A percentile compares a stretch with the other conserved stretches of the same genome.
Conservation (phyloP, 2,113 vertebrate genomes). For the Rhodinocichla rosea region DNA sequence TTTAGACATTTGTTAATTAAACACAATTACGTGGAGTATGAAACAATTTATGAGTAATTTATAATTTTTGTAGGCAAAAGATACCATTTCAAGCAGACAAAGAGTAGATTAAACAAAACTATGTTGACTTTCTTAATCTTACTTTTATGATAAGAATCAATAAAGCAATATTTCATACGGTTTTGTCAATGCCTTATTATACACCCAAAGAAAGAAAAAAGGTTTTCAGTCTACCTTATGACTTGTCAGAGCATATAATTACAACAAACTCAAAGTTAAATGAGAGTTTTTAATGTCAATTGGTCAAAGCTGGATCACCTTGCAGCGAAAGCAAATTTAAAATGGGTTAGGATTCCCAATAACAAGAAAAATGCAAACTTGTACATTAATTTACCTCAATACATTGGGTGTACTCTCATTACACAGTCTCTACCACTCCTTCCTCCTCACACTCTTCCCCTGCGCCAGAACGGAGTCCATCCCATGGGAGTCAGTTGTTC, state of each 20-base stretch:
- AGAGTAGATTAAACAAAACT: background rate
- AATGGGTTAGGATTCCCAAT: background rate
- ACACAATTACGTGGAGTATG: background rate
- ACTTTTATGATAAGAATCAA: background rate
- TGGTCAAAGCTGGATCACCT: background rate
- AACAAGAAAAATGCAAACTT: background rate
- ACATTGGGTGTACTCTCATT: background rate
- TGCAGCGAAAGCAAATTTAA: background rate
- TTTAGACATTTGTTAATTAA: background rate
- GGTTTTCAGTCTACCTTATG: background rate
- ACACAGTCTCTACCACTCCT: accelerated
- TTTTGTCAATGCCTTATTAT: background rate
- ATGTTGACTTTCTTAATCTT: background rate
- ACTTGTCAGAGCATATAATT: background rate
- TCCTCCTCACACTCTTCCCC: background rate
- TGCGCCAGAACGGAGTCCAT: accelerated
- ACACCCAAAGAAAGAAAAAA: background rate
- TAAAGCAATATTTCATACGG: background rate
- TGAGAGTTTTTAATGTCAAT: background rate
- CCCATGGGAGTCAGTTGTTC: background rate
- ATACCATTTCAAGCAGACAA: background rate
- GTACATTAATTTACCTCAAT: background rate
- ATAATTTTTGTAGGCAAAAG: background rate
- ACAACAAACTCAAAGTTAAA: background rate
- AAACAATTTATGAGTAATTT: background rate